Base-by-base conservation (phyloP, 2,888 invertebrate genomes). In the Junonia oenone region DNA sequence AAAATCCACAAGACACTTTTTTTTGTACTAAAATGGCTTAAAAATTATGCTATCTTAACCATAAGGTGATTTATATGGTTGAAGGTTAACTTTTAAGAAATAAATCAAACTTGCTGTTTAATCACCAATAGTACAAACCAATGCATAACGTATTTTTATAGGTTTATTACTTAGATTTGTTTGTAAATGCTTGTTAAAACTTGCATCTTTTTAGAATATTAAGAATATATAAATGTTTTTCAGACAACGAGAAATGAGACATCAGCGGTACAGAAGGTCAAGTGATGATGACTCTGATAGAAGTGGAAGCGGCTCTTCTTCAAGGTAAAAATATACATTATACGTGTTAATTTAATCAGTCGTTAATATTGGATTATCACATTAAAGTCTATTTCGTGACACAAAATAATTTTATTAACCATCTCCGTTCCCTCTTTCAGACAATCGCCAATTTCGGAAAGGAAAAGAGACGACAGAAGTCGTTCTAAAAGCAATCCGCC, bases 211-310 rank as follows among this genome's bases (percentile, higher is more conserved):
- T 11, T 11, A 31, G 31, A 9, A 19, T 6, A n/a, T 11, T n/a
- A 29, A 5, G 1, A 11, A 11, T 31, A 2, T 3, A 3, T 33
- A n/a, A 2, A 13, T 37, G 17, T n/a, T 47, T 61, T 61, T 5
- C 75, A 96, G 96, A 70, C 97, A 97, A 85, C 92, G 97, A 62
- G 97, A 97, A 80, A 92, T 95, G 79, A 92, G 97, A 35, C 97
- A 97, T 64, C 91, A 91, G 57, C 91, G 91, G 63, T 90, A 90
- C 38, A 81, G 91, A 17, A 81, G 91, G n/a, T 84, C 88, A 3
- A 88, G 87, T 45, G 89, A 87, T n/a, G 83, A 82, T 0, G 83
- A 81, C 35, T 82, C 86, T 0, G 84, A 87, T 43, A 69, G 76
- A 55, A 84, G 83, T 61, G 73, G 67, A 22, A 85, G 83, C 58